Base-by-base conservation (phyloP, 1,140 invertebrate species). In the Neomicropteryx cornuta region DNA sequence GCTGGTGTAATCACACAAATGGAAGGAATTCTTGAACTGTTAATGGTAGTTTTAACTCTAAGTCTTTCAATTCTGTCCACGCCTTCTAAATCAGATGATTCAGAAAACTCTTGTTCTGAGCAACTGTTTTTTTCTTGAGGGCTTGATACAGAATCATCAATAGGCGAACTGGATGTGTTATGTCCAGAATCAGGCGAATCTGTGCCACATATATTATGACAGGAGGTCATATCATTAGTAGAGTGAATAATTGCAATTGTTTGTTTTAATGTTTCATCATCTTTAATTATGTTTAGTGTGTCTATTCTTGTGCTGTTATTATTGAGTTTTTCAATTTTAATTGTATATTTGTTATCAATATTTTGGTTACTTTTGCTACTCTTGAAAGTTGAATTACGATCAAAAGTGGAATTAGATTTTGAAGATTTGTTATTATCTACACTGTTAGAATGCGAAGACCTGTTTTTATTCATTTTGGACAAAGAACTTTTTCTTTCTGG, bases 1-100 rank as follows among this genome's bases (percentile, higher is more conserved):
- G 82, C 79, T 6, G 87, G 87, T 5, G 87, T 91, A 13, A 92
- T 90, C 0, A 89, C 86, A 60, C 88, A 92, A 81, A 93, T 87
- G 1, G 87, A 90, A 3, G 89, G 89, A 53, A 92, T 92, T 44
- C 87, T 72, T 47, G 82, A 86, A 8, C 81, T 81, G 44, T 83
- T 88, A 20, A 91, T 89, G 4, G 82, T 81, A 0, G 87, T 91
- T 63, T 92, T 92, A 10, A 78, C 77, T 42, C 83, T 70, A 34
- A 91, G 85, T 48, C 86, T 73, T 62, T 90, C 85, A 38, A 87
- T 83, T 51, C 84, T 71, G 47, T 89, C 86, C 29, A 82, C 75
- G 11, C 82, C 83, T 67, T 90, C 87, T 41, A 87, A 62, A 57
- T 88, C 85, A 1, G 84, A 87, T 19, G 83, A 85, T 63, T 87